A percentile compares a stretch with the other conserved stretches of the same genome.
Conservation (phyloP, 2,797 vertebrate genomes). For the Brachyalestes nurse region DNA sequence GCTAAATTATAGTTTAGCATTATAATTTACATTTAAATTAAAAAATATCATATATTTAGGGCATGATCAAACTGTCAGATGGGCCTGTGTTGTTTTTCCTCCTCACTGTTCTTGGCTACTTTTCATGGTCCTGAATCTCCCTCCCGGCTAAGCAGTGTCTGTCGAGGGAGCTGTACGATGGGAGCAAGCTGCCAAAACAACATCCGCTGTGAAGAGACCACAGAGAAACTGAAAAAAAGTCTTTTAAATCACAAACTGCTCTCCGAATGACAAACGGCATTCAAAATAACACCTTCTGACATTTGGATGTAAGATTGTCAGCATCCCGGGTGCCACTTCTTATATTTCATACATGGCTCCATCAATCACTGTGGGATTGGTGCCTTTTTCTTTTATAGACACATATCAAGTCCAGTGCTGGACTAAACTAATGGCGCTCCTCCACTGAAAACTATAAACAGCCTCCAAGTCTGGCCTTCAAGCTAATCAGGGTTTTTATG, state of each 20-base stretch:
- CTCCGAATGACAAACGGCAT: background rate
- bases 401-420: background rate
- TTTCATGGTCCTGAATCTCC: conserved; percentile 15
- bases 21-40: no score
- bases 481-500: background rate
- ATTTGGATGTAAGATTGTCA: background rate
- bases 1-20: no score
- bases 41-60: no score
- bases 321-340: background rate
- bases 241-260: background rate
- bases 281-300: background rate
- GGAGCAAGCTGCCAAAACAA: conserved; percentile 23
- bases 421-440: background rate
- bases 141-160: conserved; percentile 8
- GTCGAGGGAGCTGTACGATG: conserved; percentile 11
- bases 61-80: conserved; percentile 42
- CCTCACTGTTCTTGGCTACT: conserved; percentile 34
- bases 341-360: background rate
- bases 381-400: background rate
- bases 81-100: conserved; percentile 16
- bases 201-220: conserved; percentile 15
- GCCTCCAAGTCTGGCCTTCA: background rate
- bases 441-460: background rate
- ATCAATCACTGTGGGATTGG: background rate
- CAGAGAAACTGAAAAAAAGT: background rate